Evolutionary conservation across 2,113 vertebrate genomes (phyloP).

Genomic region (Octodon degus): DNA sequence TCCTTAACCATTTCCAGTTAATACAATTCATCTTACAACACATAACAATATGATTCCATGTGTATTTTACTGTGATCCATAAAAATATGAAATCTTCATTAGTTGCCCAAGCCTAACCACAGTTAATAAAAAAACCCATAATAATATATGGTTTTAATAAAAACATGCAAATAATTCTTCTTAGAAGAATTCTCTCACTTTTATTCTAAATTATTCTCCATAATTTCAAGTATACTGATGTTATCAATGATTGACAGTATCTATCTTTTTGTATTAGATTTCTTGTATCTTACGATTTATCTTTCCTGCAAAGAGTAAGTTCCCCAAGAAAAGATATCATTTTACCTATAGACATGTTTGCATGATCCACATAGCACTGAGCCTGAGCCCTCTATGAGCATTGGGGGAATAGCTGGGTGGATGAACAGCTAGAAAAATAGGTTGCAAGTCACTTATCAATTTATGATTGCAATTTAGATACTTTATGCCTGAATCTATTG

Average conservation of each 20-base stretch:
- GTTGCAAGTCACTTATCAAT: background rate
- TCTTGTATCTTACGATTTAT: background rate
- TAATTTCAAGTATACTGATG: background rate
- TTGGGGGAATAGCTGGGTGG: background rate
- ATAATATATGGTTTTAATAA: background rate
- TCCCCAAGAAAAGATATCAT: background rate
- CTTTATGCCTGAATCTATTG: conserved; percentile 21
- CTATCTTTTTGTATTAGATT: background rate
- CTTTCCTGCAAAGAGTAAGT: background rate
- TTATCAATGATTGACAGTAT: background rate
- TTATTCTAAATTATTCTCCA: conserved; percentile 9
- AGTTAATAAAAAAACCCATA: background rate
- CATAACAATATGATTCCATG: background rate
- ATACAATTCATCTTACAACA: background rate
- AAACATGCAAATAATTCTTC: background rate
- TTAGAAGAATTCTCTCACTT: background rate
- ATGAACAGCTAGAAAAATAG: background rate
- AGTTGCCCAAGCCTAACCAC: background rate
- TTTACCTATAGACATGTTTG: background rate
- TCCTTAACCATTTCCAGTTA: background rate
- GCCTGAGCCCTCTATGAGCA: background rate
- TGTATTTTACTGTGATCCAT: conserved; percentile 27
- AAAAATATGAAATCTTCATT: background rate
- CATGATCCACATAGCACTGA: background rate
- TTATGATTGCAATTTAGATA: background rate